A percentile compares a stretch with the other conserved stretches of the same genome.
These are phyloP conservation scores for Diphyllodes magnificus DNA, from an alignment of 2,113 vertebrate genomes.

Conservation along the genomic window DNA sequence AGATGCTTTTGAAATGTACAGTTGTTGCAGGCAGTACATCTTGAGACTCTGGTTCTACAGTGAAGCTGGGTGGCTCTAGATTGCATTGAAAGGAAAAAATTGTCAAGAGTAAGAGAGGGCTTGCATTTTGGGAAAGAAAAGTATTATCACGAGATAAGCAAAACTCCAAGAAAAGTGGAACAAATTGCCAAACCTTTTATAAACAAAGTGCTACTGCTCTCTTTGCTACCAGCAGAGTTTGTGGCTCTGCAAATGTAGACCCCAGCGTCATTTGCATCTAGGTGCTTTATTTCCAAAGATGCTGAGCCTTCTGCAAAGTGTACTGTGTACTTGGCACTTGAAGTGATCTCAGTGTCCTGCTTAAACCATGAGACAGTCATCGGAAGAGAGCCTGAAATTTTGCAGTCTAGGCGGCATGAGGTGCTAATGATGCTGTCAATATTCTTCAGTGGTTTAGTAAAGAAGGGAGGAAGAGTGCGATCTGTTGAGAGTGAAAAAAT, in stretches of 20 bases:
- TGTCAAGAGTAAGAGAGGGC: constrained; percentile 34
- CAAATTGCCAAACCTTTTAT: constrained; percentile 85
- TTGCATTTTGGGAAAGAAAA: background rate
- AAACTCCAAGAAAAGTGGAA: constrained; percentile 4
- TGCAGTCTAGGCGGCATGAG: constrained; percentile 85
- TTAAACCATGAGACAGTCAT: constrained; percentile 93
- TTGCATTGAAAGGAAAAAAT: constrained; percentile 66
- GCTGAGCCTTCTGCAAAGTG: constrained; percentile 87
- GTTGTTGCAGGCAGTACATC: constrained; percentile 85
- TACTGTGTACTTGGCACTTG: constrained; percentile 79
- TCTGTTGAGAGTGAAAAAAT: constrained; percentile 79
- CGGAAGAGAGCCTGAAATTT: constrained; percentile 92
- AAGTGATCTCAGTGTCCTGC: constrained; percentile 81
- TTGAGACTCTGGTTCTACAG: constrained; percentile 80
- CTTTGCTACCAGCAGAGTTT: constrained; percentile 91
- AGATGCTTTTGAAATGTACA: constrained; percentile 81
- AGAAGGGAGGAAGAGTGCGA: constrained; percentile 91
- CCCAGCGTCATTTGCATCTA: constrained; percentile 86
- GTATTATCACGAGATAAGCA: background rate
- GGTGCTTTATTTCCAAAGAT: constrained; percentile 77
- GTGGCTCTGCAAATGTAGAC: constrained; percentile 90
- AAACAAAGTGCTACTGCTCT: constrained; percentile 87
- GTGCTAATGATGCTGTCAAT: constrained; percentile 80
- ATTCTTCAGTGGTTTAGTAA: constrained; percentile 90
- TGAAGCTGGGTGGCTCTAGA: constrained; percentile 91